Evolutionary conservation across 2,113 vertebrate genomes (phyloP), one percentile per base, ranked within the genome.

Genomic region (Microtus pennsylvanicus): DNA sequence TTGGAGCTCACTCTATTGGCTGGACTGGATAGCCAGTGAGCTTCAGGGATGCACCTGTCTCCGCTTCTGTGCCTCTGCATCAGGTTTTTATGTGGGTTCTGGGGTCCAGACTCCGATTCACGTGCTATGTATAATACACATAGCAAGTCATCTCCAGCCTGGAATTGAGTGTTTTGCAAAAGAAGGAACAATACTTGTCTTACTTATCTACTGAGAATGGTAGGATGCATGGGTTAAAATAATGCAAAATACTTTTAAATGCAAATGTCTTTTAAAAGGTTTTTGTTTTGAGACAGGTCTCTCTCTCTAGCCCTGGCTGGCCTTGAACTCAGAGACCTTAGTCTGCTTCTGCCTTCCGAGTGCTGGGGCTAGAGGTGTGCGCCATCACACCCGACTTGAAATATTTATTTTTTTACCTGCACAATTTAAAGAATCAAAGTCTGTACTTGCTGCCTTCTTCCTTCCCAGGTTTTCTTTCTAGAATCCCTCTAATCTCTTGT

Each of bases 131-230:
- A n/a, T 69, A 42, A 42, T 42, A 42, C 38, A 1, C 8, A 6
- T 70, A 70, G 47, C 33, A 87, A n/a, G 65, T 12, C 26, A 1
- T 38, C 17, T 69, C 65, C 30, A 50, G 65, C 28, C 63, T 87
- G 69, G 67, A 96, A 86, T 47, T 94, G 58, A 63, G 42, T 82
- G 26, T 87, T 95, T 93, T 81, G 24, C 58, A 82, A 96, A 89
- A 87, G 89, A 78, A 86, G 77, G 75, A 76, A 24, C 42, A 63
- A 24, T 55, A 94, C 3, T 90, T 45, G 82, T 80, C 95, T 95
- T 94, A 14, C 45, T 45, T 81, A 28, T 1, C 81, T 80, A 82
- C 19, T 30, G 13, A 87, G 90, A 24, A 58, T 89, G 52, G 6
- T 93, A 90, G 58, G 28, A 33, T 3, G 30, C 17, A 90, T 90